Evolutionary conservation across 30 jellyfish, hydroid and myxozoan species (phyloP).

Genomic region (Sanderia malayensis): DNA sequence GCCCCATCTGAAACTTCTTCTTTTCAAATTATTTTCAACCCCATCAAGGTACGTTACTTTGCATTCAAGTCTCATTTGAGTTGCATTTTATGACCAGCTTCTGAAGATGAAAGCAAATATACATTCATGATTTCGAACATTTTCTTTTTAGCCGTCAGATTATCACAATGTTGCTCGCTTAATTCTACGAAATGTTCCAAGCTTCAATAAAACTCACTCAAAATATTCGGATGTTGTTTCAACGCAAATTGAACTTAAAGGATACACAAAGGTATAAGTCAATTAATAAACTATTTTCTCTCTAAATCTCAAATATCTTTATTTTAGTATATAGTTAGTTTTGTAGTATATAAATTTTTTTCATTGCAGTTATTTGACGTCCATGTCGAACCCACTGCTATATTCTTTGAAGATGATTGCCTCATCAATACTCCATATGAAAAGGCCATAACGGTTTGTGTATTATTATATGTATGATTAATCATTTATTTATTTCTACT

Average conservation of each 20-base stretch:
- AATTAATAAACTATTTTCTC: no score
- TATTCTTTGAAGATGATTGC: not conserved
- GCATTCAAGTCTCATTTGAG: not conserved
- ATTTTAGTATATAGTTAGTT: no score
- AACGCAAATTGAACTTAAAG: constrained; percentile 52
- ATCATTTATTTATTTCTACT: not conserved
- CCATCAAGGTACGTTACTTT: constrained; percentile 26
- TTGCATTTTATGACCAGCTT: not conserved
- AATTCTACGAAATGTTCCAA: constrained; percentile 32
- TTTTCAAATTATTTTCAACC: constrained; percentile 24
- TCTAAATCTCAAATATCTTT: no score
- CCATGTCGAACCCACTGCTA: not conserved
- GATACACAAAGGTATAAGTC: constrained; percentile 50
- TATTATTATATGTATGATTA: no score
- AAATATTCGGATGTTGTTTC: constrained; percentile 25
- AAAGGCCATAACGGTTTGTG: not conserved
- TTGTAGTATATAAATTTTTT: no score
- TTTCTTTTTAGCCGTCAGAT: constrained; percentile 5
- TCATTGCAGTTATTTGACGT: not conserved
- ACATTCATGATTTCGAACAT: no score
- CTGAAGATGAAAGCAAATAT: no score
- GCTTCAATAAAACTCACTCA: not conserved
- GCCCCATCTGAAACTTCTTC: constrained; percentile 19
- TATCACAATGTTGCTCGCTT: constrained; percentile 46
- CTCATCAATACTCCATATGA: not conserved